Base-by-base conservation (phyloP, 1,140 invertebrate genomes). In the Drosophila ananassae region DNA sequence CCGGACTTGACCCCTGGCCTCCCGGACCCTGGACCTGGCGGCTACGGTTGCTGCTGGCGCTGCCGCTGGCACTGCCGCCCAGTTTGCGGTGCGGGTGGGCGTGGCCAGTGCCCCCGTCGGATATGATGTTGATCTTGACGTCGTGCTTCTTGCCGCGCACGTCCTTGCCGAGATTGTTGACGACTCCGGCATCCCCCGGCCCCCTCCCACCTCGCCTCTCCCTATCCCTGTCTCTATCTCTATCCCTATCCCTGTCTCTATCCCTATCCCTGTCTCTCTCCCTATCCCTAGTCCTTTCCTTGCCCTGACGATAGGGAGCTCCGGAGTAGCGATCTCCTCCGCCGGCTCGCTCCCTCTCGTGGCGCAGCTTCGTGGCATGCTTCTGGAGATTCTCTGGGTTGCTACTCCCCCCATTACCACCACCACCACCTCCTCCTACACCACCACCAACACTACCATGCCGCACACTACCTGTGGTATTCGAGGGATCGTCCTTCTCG, bases 71-170 rank as follows among this genome's bases (percentile, higher is more conserved):
- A 47, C 71, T 58, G 17, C 59, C 59, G 62, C 46, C 6, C 10
- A 59, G 73, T 17, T 87, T 77, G 25, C 60, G 63, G 7, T 39
- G 66, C 13, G 47, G 37, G 30, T 22, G 22, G 22, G 24, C 12
- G 37, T n/a, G 32, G 30, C 82, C 77, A 52, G 87, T 82, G 1
- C 57, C 57, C 0, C 90, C 85, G 51, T 91, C 90, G 2, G 90
- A 91, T 17, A 91, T 91, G 41, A 91, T 91, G 47, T 91, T 91
- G 46, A 91, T 91, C 37, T 91, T 90, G 1, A 90, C 90, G 24
- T 91, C 90, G 37, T 91, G 87, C 62, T 90, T 91, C 66, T 91
- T 91, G 57, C 82, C 63, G 8, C 85, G 84, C 58, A 89, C 69
- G 37, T 89, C 67, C 28, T 84, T 84, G 73, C 84, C 79, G 17